Percentiles rank a stretch among this genome's conserved stretches.
Evolutionary conservation across 1,140 invertebrate genomes (phyloP).

Genomic region (Calosoma granatense): DNA sequence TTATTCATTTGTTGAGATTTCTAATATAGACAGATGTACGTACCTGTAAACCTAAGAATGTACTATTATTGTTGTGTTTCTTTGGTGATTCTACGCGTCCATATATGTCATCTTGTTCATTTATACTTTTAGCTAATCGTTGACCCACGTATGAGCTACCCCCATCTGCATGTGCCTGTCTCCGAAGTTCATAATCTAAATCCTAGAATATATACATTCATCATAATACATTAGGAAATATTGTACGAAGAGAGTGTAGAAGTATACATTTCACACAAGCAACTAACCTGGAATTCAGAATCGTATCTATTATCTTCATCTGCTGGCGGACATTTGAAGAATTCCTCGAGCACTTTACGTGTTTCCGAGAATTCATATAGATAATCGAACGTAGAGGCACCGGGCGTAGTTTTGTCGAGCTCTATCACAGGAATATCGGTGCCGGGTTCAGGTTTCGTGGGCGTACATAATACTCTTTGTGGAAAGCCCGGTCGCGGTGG

Average conservation of each 20-base stretch:
- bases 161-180: slow-evolving; percentile 41
- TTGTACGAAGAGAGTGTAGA: too few species aligned
- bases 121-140: slow-evolving; percentile 50
- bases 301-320: slow-evolving; percentile 41
- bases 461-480: slow-evolving; percentile 41
- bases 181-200: slow-evolving; percentile 71
- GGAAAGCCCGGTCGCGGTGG: slow-evolving; percentile 63
- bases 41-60: slow-evolving; percentile 43
- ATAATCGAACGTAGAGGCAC: slow-evolving; percentile 61
- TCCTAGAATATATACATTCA: slow-evolving; percentile 39
- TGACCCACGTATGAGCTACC: slow-evolving; percentile 74
- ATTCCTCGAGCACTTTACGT: slow-evolving; percentile 81
- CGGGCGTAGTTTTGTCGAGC: slow-evolving; percentile 31
- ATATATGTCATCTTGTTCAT: slow-evolving; percentile 28
- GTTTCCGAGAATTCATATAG: slow-evolving; percentile 86
- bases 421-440: slow-evolving; percentile 24
- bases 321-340: slow-evolving; percentile 68
- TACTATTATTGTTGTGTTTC: slow-evolving; percentile 40
- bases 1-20: too few species aligned
- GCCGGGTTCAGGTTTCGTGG: slow-evolving; percentile 36
- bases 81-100: slow-evolving; percentile 41
- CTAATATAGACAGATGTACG: too few species aligned
- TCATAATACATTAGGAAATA: not conserved
- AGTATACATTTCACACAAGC: too few species aligned
- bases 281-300: slow-evolving; percentile 28